phyloP scores from a whole-genome alignment of 2,888 invertebrate species.

The Drymonia ruficornis region DNA sequence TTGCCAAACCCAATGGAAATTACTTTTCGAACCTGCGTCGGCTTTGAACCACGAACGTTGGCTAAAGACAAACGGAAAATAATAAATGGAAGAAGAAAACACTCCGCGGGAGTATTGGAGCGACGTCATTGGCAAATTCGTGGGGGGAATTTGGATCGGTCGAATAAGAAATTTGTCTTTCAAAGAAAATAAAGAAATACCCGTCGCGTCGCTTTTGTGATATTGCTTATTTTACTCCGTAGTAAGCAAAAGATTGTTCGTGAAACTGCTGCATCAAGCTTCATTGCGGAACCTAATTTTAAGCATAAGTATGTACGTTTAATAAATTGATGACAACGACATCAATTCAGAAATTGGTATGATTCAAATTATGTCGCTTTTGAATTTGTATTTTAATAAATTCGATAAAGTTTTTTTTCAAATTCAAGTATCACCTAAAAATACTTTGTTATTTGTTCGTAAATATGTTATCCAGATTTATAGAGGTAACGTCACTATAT shows the following conservation, averaged over 20 bases:
- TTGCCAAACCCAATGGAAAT: slow-evolving; percentile 52
- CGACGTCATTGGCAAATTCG: slow-evolving; percentile 40
- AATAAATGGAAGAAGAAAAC: slow-evolving; percentile 47
- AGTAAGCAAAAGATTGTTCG: slow-evolving; percentile 5
- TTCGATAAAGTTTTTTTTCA: too few relatives aligned
- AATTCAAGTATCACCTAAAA: too few relatives aligned
- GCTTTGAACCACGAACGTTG: slow-evolving; percentile 35
- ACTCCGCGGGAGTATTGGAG: slow-evolving; percentile 33
- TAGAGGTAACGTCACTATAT: neutral
- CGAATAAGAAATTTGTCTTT: slow-evolving; percentile 33
- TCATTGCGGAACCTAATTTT: slow-evolving; percentile 3
- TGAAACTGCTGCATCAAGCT: slow-evolving; percentile 6
- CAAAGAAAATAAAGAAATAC: slow-evolving; percentile 16
- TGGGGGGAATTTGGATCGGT: slow-evolving; percentile 33
- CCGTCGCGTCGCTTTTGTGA: slow-evolving; percentile 17
- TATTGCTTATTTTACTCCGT: slow-evolving; percentile 21
- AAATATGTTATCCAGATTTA: slow-evolving; percentile 2
- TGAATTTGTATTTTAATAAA: too few relatives aligned
- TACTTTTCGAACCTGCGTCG: slow-evolving; percentile 44
- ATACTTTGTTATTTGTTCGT: neutral
- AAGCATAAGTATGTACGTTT: neutral
- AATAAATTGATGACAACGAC: too few relatives aligned
- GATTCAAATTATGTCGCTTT: too few relatives aligned
- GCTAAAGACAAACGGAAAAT: slow-evolving; percentile 51
- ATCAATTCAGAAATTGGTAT: too few relatives aligned